These are phyloP conservation scores for Corbicula japonica DNA, from an alignment of 2,888 invertebrate species.

Conservation along the genomic window DNA sequence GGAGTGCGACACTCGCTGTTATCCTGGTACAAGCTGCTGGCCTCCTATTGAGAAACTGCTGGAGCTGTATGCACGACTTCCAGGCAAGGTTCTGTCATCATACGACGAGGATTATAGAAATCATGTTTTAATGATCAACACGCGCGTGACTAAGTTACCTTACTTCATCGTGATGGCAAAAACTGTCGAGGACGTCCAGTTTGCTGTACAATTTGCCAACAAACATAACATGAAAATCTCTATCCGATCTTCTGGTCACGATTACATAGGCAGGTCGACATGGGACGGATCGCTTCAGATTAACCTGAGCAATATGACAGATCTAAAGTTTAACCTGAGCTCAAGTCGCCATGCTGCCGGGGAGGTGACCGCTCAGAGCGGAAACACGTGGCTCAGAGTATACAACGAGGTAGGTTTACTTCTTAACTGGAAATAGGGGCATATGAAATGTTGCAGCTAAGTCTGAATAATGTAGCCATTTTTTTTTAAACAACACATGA, in stretches of 20 bases:
- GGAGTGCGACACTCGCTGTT: conserved; percentile 27
- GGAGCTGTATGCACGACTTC: conserved; percentile 19
- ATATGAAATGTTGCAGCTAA: no score
- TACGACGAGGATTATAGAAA: conserved; percentile 11
- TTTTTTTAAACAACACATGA: no score
- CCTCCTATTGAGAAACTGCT: conserved; percentile 31
- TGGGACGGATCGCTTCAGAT: conserved; percentile 65
- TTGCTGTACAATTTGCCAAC: conserved; percentile 66
- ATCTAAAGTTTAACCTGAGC: conserved; percentile 52
- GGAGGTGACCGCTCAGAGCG: conserved; percentile 70
- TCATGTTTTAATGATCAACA: conserved; percentile 41
- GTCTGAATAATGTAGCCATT: no score
- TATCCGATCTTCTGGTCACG: conserved; percentile 70
- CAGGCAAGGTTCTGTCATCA: conserved; percentile 14
- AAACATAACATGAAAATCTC: conserved; percentile 60
- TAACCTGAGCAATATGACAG: conserved; percentile 63
- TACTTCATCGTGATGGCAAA: conserved; percentile 48
- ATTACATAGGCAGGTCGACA: conserved; percentile 72
- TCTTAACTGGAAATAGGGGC: no score
- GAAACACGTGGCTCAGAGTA: conserved; percentile 69
- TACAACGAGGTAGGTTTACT: conserved; percentile 70
- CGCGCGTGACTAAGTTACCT: conserved; percentile 51
- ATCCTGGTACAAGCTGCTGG: conserved; percentile 49
- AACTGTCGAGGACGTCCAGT: conserved; percentile 66
- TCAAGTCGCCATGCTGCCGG: conserved; percentile 65